Conservation (phyloP, 2,113 vertebrate genomes). For the Tenebrosternarchus preto region DNA sequence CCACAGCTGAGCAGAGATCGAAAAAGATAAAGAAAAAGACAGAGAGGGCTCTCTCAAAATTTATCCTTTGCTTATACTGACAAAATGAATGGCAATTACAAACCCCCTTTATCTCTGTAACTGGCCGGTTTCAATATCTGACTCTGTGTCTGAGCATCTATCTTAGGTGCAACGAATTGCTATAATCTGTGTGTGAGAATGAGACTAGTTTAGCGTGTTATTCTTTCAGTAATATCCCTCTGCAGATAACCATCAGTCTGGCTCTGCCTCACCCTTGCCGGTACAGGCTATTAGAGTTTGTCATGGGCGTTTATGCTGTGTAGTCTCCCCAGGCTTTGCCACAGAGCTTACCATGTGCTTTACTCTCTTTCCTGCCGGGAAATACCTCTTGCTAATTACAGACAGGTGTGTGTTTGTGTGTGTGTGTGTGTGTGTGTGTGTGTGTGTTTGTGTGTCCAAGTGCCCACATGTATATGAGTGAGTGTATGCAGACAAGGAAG, state of each 20-base stretch:
- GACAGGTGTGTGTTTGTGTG: slow-evolving; percentile 43
- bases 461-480: too few species aligned
- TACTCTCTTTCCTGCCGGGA: slow-evolving; percentile 42
- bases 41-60: too few species aligned
- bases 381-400: slow-evolving; percentile 52
- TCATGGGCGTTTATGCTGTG: neutral
- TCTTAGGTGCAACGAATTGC: neutral
- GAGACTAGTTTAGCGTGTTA: neutral
- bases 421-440: too few species aligned
- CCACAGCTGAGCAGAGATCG: neutral
- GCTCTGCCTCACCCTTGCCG: slow-evolving; percentile 5
- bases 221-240: slow-evolving; percentile 1
- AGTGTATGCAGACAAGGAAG: too few species aligned
- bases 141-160: neutral
- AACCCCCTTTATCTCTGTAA: neutral
- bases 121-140: neutral
- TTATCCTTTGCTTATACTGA: neutral
- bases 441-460: too few species aligned
- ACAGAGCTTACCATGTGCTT: neutral
- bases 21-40: too few species aligned
- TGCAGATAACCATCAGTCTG: slow-evolving; percentile 30
- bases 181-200: neutral
- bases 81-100: neutral
- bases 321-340: neutral
- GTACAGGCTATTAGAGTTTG: slow-evolving; percentile 1